Evolutionary conservation across 2,113 vertebrate genomes (phyloP).

Genomic region (Peucedramus taeniatus): DNA sequence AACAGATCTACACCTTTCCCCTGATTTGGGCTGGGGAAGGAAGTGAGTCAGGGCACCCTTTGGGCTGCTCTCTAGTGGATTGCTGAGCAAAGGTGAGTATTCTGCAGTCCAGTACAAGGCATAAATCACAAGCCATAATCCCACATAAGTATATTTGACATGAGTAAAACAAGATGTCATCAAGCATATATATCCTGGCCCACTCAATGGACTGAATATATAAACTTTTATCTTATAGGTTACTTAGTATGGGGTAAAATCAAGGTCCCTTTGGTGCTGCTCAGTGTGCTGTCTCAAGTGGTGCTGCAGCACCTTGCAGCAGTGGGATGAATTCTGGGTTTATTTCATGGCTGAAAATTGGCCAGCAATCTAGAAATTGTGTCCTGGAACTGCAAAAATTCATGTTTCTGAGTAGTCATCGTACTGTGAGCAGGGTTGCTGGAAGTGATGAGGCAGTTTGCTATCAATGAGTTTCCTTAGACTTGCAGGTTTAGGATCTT

Average conservation of each 20-base stretch:
- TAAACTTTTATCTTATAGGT: not conserved
- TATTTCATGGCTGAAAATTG: not conserved
- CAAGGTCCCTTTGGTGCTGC: not conserved
- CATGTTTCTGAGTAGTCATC: not conserved
- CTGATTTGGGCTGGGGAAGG: accelerated
- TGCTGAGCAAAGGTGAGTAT: not conserved
- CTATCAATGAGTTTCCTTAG: not conserved
- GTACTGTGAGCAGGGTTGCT: not conserved
- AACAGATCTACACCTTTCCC: not conserved
- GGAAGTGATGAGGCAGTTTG: not conserved
- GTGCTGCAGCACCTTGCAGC: not conserved
- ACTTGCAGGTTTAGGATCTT: not conserved
- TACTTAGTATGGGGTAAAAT: not conserved
- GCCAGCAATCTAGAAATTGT: not conserved
- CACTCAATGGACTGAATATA: not conserved
- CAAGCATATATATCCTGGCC: not conserved
- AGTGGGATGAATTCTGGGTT: not conserved
- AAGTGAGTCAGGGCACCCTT: not conserved
- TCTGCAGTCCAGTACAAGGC: not conserved
- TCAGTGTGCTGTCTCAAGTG: not conserved
- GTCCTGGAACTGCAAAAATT: not conserved
- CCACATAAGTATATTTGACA: not conserved
- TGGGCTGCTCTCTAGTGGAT: accelerated
- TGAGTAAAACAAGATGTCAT: not conserved
- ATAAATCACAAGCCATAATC: not conserved